phyloP scores from a whole-genome alignment of 2,113 vertebrate species.

The Phylloscopus whistleri region DNA sequence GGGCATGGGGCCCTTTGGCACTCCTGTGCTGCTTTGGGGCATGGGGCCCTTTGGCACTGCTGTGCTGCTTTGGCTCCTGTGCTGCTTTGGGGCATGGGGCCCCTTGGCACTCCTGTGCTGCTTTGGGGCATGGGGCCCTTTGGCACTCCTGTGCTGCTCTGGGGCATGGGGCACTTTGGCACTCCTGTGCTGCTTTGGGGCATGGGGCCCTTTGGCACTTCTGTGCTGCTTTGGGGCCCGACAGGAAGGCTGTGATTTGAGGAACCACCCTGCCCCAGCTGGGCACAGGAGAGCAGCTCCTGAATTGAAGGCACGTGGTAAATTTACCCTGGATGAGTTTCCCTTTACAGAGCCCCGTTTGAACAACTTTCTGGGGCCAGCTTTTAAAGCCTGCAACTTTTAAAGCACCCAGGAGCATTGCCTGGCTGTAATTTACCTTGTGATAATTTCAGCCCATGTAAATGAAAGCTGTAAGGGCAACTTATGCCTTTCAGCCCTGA shows the following conservation, averaged over 20 bases:
- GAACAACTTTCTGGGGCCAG: neutral
- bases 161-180: rapidly evolving
- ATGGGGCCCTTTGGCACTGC: rapidly evolving
- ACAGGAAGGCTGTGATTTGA: neutral
- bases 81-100: rapidly evolving
- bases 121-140: rapidly evolving
- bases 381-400: neutral
- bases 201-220: rapidly evolving
- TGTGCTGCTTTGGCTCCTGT: too few relatives aligned
- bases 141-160: rapidly evolving
- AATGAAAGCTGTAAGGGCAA: neutral
- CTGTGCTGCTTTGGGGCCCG: rapidly evolving
- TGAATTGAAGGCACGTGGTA: neutral
- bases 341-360: neutral
- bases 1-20: rapidly evolving
- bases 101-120: neutral
- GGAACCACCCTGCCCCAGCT: neutral
- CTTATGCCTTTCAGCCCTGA: neutral
- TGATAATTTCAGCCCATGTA: neutral
- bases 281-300: neutral
- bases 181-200: neutral
- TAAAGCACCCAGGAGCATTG: neutral
- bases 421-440: neutral
- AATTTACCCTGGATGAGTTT: neutral
- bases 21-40: neutral